phyloP scores from a whole-genome alignment of 2,888 invertebrate genomes.

The Argynnis bischoffii region DNA sequence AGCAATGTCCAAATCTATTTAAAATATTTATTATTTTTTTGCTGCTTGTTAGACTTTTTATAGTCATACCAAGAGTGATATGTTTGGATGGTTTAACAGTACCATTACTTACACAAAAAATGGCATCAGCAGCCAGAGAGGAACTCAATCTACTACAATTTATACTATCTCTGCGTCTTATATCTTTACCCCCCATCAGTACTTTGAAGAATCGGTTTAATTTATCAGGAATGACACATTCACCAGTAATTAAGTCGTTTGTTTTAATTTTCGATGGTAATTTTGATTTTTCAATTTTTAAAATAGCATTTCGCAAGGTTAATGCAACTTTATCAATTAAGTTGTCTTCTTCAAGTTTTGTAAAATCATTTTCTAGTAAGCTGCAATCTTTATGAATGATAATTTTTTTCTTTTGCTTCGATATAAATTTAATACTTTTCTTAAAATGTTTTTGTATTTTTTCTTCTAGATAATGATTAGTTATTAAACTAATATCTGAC shows the following conservation, averaged over 20 bases:
- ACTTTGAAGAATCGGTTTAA: slow-evolving; percentile 23
- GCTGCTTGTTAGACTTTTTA: slow-evolving; percentile 21
- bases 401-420: slow-evolving; percentile 17
- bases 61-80: slow-evolving; percentile 27
- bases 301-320: slow-evolving; percentile 2
- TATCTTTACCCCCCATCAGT: slow-evolving; percentile 22
- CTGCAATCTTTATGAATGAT: slow-evolving; percentile 24
- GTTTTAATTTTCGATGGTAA: slow-evolving; percentile 26
- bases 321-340: background rate
- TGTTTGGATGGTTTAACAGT: slow-evolving; percentile 25
- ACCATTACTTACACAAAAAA: slow-evolving; percentile 23
- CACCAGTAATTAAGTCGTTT: slow-evolving; percentile 21
- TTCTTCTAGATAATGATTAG: slow-evolving; percentile 23
- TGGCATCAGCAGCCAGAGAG: slow-evolving; percentile 18
- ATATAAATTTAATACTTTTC: slow-evolving; percentile 19
- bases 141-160: slow-evolving; percentile 22
- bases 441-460: slow-evolving; percentile 19
- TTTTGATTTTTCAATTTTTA: slow-evolving; percentile 20
- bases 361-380: slow-evolving; percentile 21
- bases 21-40: slow-evolving; percentile 12
- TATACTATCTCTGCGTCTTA: slow-evolving; percentile 18
- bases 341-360: slow-evolving; percentile 13
- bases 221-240: slow-evolving; percentile 22
- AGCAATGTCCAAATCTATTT: slow-evolving; percentile 44
- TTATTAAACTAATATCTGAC: background rate